Conservation (phyloP, 2,888 invertebrate species). For the Nemapogon koenigi region DNA sequence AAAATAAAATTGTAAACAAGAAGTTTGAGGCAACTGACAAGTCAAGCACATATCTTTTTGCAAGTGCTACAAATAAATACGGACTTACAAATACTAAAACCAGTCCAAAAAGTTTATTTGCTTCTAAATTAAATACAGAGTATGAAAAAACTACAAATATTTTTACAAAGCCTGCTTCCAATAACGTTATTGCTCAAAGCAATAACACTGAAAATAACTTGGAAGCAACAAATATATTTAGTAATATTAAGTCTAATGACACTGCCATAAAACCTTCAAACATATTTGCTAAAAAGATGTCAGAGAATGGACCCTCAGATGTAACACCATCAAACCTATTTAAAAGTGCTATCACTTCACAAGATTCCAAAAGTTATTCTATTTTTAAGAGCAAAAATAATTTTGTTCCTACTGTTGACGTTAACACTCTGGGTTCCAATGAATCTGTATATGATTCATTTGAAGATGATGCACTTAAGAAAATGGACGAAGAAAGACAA, state of each 20-base stretch:
- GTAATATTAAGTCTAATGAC: conserved; percentile 23
- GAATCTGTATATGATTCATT: conserved; percentile 24
- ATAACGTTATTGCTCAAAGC: too few species aligned
- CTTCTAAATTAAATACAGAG: neutral
- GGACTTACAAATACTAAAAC: conserved; percentile 18
- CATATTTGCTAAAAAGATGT: conserved; percentile 1
- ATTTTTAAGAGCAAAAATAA: conserved; percentile 49
- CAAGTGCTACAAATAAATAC: conserved; percentile 11
- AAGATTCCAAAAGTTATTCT: conserved; percentile 29
- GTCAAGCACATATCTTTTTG: conserved; percentile 16
- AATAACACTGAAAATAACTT: conserved; percentile 20
- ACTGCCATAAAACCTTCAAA: conserved; percentile 7
- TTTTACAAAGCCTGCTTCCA: conserved; percentile 29
- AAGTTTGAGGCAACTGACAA: conserved; percentile 17
- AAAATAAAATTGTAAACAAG: conserved; percentile 8
- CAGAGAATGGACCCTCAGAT: neutral
- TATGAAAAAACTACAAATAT: conserved; percentile 23
- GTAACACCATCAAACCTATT: conserved; percentile 16
- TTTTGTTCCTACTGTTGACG: conserved; percentile 14
- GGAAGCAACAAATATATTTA: conserved; percentile 32
- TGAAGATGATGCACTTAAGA: too few species aligned
- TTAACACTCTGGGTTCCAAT: neutral
- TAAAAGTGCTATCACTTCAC: conserved; percentile 32
- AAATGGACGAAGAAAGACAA: conserved; percentile 20
- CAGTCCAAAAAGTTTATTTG: neutral